Evolutionary conservation across 2,888 invertebrate species (phyloP).

Genomic region (Notodonta ziczac): DNA sequence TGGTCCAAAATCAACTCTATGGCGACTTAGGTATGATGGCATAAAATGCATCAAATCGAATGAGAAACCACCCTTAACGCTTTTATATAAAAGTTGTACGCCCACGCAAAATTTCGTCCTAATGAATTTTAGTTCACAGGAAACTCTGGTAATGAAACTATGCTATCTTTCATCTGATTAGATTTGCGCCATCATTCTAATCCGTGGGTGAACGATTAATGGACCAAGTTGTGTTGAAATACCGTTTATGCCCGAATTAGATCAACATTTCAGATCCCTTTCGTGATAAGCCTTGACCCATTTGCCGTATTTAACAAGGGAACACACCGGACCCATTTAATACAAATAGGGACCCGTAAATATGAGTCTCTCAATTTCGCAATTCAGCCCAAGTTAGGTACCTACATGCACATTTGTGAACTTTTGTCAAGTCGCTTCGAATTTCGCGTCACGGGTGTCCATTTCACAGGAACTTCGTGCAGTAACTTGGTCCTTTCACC

Average conservation of each 20-base stretch:
- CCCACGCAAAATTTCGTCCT: neutral
- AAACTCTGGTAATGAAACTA: slow-evolving; percentile 3
- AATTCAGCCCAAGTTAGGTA: slow-evolving; percentile 8
- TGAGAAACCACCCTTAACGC: neutral
- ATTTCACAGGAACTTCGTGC: slow-evolving; percentile 30
- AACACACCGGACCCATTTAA: slow-evolving; percentile 10
- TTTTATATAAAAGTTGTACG: neutral
- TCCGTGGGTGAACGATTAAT: slow-evolving; percentile 21
- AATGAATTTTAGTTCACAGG: neutral
- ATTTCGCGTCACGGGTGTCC: slow-evolving; percentile 16
- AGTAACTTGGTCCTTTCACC: slow-evolving; percentile 30
- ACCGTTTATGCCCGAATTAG: slow-evolving; percentile 27
- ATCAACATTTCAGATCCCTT: slow-evolving; percentile 26
- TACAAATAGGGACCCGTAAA: slow-evolving; percentile 15
- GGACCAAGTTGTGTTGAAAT: slow-evolving; percentile 33
- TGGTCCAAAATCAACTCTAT: neutral
- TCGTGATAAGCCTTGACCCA: slow-evolving; percentile 31
- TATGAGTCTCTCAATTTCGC: slow-evolving; percentile 10
- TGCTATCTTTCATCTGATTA: slow-evolving; percentile 4
- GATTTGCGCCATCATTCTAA: slow-evolving; percentile 1
- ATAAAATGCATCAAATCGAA: neutral
- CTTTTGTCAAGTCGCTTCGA: slow-evolving; percentile 17
- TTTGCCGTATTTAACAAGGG: slow-evolving; percentile 18
- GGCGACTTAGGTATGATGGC: neutral
- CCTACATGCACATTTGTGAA: slow-evolving; percentile 14